phyloP scores from a whole-genome alignment of 2,888 invertebrate genomes.

The Coecobrya sp. region DNA sequence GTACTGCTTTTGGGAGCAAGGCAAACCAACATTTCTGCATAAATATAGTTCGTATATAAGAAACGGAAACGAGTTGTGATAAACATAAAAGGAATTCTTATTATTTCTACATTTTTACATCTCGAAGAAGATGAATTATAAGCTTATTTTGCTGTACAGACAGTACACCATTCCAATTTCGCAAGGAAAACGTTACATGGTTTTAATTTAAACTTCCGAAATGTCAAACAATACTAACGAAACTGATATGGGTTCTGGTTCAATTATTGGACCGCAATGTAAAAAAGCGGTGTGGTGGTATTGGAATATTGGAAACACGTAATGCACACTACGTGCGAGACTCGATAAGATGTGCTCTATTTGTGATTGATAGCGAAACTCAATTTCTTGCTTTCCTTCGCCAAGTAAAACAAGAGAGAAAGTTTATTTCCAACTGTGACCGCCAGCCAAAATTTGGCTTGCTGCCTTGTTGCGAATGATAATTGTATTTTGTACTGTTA shows the following conservation, averaged over 20 bases:
- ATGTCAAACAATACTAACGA: background rate
- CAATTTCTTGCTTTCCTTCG: slow-evolving; percentile 61
- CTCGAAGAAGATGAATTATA: slow-evolving; percentile 39
- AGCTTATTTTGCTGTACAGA: background rate
- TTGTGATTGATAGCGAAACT: slow-evolving; percentile 55
- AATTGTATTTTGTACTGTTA: background rate
- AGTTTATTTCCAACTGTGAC: slow-evolving; percentile 55
- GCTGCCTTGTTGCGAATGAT: slow-evolving; percentile 5
- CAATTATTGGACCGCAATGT: slow-evolving; percentile 50
- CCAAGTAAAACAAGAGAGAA: slow-evolving; percentile 75
- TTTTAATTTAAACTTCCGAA: slow-evolving; percentile 53
- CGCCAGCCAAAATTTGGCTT: slow-evolving; percentile 27
- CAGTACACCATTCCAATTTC: background rate
- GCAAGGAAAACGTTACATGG: background rate
- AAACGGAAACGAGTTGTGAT: slow-evolving; percentile 16
- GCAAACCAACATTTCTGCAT: slow-evolving; percentile 37
- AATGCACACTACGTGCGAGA: slow-evolving; percentile 6
- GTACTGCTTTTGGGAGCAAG: background rate
- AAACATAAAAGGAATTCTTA: slow-evolving; percentile 45
- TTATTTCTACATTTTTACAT: slow-evolving; percentile 26
- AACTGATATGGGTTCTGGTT: slow-evolving; percentile 47
- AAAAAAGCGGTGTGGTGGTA: background rate
- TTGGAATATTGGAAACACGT: slow-evolving; percentile 35
- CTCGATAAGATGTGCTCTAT: slow-evolving; percentile 11
- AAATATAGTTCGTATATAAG: background rate